Conservation (phyloP, 2,113 vertebrate genomes). For the Ciconia maguari region DNA sequence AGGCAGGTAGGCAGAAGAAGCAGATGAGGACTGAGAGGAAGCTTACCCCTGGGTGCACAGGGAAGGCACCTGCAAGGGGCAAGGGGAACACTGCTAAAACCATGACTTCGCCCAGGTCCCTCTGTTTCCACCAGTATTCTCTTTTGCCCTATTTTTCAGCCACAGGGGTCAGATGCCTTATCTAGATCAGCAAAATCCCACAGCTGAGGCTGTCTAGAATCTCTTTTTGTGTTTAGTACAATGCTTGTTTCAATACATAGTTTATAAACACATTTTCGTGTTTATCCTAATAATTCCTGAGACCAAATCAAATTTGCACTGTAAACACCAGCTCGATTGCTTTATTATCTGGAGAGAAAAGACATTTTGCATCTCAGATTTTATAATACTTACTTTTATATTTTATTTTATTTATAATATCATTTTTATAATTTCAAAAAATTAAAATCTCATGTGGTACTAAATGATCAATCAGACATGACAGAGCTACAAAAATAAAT, state of each 20-base stretch:
- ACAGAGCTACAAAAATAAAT: background rate
- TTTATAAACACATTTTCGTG: background rate
- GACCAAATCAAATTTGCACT: background rate
- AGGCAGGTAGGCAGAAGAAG: background rate
- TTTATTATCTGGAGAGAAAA: background rate
- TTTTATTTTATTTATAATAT: background rate
- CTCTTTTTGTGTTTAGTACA: background rate
- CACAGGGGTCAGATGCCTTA: background rate
- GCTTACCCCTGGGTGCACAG: background rate
- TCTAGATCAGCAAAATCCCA: background rate
- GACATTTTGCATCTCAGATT: background rate
- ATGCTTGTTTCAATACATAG: background rate
- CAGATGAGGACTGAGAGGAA: background rate
- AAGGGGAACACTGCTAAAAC: background rate
- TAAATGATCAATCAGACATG: background rate
- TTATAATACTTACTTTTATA: background rate
- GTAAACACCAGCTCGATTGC: background rate
- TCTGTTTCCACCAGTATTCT: background rate
- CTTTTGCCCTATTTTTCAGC: background rate
- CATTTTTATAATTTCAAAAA: background rate
- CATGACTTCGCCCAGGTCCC: rapidly evolving
- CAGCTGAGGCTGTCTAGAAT: background rate
- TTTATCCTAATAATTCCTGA: background rate
- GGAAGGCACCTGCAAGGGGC: background rate
- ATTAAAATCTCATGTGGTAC: background rate